Conservation (phyloP, 2,113 vertebrate species). For the Copsychus sechellarum region DNA sequence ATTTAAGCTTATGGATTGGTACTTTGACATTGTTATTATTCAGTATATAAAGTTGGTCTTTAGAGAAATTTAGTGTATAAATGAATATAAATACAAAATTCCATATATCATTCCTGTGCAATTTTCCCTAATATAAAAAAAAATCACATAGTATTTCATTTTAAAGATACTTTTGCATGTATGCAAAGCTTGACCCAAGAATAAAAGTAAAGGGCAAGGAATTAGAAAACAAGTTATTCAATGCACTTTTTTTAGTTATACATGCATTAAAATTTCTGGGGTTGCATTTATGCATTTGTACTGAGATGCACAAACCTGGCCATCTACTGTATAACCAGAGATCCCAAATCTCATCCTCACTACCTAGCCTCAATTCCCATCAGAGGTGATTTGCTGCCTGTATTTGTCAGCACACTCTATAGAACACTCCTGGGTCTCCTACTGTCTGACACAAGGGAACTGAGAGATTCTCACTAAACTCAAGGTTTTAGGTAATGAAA, state of each 20-base stretch:
- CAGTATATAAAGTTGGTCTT: background rate
- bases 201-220: background rate
- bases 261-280: background rate
- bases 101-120: background rate
- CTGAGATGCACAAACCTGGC: background rate
- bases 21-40: background rate
- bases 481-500: background rate
- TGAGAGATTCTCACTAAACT: background rate
- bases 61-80: background rate
- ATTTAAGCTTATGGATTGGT: background rate
- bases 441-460: background rate
- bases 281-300: background rate
- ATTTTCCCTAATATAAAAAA: background rate
- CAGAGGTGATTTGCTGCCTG: background rate
- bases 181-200: background rate
- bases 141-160: background rate
- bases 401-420: accelerated
- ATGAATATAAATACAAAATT: background rate
- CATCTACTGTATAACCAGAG: background rate
- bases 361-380: background rate
- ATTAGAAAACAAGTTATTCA: background rate
- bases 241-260: background rate
- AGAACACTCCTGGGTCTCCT: background rate
- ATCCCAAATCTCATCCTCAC: background rate
- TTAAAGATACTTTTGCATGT: background rate